These are phyloP conservation scores for Nycticryphes semicollaris DNA, from an alignment of 2,113 vertebrate species.

Conservation along the genomic window DNA sequence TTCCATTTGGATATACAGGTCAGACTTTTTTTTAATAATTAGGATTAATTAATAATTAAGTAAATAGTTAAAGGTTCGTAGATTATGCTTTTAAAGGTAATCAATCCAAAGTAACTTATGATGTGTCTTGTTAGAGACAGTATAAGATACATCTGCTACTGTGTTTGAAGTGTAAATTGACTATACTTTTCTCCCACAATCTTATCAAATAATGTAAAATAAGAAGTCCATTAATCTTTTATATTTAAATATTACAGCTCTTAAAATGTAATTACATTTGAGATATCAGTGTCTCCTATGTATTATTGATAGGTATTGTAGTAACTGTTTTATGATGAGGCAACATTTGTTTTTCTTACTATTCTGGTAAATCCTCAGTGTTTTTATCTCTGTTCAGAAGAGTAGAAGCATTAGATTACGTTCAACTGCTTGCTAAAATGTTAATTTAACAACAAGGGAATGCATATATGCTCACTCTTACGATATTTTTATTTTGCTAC, in stretches of 20 bases:
- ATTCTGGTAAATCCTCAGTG: not conserved
- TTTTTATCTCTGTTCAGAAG: not conserved
- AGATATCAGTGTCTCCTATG: not conserved
- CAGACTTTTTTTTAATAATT: not conserved
- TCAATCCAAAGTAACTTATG: accelerated
- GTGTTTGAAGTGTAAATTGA: not conserved
- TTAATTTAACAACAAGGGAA: not conserved
- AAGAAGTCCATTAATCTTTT: not conserved
- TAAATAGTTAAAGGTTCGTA: not conserved
- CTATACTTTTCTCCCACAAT: not conserved
- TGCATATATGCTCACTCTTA: not conserved
- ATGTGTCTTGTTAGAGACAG: accelerated
- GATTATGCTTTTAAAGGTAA: not conserved
- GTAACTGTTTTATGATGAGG: not conserved
- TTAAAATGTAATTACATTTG: not conserved
- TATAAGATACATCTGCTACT: not conserved
- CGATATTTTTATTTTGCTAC: not conserved
- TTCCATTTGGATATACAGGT: not conserved
- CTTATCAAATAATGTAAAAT: not conserved
- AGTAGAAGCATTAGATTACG: not conserved
- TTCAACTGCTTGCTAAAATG: not conserved
- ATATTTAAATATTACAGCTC: not conserved
- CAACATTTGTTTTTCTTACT: not conserved
- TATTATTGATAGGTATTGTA: not conserved
- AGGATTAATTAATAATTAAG: not conserved